These are phyloP conservation scores for Synodontis membranacea DNA, from an alignment of 2,113 vertebrate species.

Conservation along the genomic window DNA sequence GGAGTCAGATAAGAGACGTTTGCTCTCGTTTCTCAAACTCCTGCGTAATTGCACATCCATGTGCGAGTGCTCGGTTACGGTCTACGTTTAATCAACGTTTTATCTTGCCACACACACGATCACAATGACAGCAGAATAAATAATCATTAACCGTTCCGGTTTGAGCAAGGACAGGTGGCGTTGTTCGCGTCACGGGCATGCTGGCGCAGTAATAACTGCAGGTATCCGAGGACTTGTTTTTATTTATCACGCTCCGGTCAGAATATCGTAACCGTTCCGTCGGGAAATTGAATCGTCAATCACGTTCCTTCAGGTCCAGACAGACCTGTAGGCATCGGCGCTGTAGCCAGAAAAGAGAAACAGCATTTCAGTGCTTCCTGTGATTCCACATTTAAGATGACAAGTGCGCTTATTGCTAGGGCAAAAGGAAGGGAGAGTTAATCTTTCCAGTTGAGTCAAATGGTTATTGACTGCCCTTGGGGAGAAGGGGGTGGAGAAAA, in stretches of 20 bases:
- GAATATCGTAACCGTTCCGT: conserved; percentile 69
- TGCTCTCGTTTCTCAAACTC: background rate
- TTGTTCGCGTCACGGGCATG: background rate
- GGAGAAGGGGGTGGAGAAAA: conserved; percentile 37
- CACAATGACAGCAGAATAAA: conserved; percentile 39
- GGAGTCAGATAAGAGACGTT: background rate
- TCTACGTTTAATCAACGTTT: conserved; percentile 43
- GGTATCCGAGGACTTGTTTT: conserved; percentile 61
- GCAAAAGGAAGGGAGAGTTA: conserved; percentile 64
- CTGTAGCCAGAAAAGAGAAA: conserved; percentile 63
- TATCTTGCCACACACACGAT: background rate
- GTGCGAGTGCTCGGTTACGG: background rate
- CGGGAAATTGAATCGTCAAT: conserved; percentile 74
- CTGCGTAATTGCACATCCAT: conserved; percentile 4
- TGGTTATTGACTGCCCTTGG: conserved; percentile 64
- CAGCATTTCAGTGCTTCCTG: conserved; percentile 59
- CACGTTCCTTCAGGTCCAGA: conserved; percentile 61
- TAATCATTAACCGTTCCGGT: conserved; percentile 54
- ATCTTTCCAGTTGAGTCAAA: conserved; percentile 66
- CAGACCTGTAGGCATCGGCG: conserved; percentile 33
- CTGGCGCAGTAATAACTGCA: conserved; percentile 37
- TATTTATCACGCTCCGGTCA: conserved; percentile 72
- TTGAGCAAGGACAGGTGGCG: conserved; percentile 6
- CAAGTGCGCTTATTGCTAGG: conserved; percentile 65
- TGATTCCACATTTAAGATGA: conserved; percentile 56